These are phyloP conservation scores for Megathymus violae DNA, from an alignment of 1,140 invertebrate species.

Conservation along the genomic window DNA sequence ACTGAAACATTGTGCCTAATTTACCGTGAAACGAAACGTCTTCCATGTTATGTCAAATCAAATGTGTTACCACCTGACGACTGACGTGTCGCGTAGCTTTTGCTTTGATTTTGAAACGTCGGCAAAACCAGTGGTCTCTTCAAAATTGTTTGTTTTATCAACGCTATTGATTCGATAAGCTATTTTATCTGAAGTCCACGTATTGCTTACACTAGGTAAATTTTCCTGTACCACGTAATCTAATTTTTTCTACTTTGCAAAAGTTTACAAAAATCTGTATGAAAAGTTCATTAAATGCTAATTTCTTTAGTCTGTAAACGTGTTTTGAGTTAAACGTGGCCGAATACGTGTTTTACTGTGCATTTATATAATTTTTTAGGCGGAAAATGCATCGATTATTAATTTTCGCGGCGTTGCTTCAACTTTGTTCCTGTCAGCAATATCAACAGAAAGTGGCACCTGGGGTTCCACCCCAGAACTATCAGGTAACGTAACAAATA, in stretches of 20 bases:
- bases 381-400: slow-evolving; percentile 61
- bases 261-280: not conserved
- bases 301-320: not conserved
- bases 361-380: slow-evolving; percentile 41
- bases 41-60: not conserved
- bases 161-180: slow-evolving; percentile 55
- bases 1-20: not conserved
- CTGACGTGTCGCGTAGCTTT: slow-evolving; percentile 40
- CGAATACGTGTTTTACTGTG: slow-evolving; percentile 17
- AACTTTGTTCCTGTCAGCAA: slow-evolving; percentile 65
- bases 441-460: slow-evolving; percentile 78
- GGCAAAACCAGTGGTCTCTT: slow-evolving; percentile 41
- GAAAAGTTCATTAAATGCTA: slow-evolving; percentile 1
- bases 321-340: slow-evolving; percentile 21
- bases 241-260: no score
- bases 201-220: slow-evolving; percentile 54
- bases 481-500: no score
- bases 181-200: slow-evolving; percentile 54
- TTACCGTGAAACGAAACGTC: slow-evolving; percentile 21
- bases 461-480: slow-evolving; percentile 73
- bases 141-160: slow-evolving; percentile 50
- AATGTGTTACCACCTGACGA: slow-evolving; percentile 15
- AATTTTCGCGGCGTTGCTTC: slow-evolving; percentile 59
- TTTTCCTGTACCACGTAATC: slow-evolving; percentile 38
- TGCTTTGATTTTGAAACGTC: slow-evolving; percentile 48